Evolutionary conservation across 2,797 vertebrate genomes (phyloP).

Genomic region (Odontamblyopus rebecca): DNA sequence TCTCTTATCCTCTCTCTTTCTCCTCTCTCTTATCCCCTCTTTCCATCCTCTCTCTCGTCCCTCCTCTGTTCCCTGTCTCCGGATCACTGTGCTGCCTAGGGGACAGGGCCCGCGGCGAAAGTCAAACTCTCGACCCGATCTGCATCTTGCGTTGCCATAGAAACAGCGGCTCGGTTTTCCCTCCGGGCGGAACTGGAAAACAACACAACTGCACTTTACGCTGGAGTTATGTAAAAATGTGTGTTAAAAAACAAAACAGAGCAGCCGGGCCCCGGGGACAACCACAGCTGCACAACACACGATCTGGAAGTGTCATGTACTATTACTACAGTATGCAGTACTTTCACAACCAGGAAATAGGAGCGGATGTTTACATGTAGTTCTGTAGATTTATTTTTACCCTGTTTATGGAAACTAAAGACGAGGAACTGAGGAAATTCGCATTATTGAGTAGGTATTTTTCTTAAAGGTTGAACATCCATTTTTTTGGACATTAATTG

Average conservation of each 20-base stretch:
- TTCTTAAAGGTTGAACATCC: too few species aligned
- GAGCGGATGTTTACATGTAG: neutral
- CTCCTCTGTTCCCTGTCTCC: conserved; percentile 14
- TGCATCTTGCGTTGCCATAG: conserved; percentile 62
- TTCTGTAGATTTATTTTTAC: too few species aligned
- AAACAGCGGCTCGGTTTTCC: conserved; percentile 19
- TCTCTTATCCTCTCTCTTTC: too few species aligned
- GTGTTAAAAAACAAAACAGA: conserved; percentile 22
- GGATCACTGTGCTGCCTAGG: conserved; percentile 50
- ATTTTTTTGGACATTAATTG: too few species aligned
- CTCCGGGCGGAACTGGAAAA: conserved; percentile 43
- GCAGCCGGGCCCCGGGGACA: conserved; percentile 23
- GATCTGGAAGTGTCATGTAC: conserved; percentile 9
- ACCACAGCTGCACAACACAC: conserved; percentile 12
- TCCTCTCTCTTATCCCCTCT: neutral
- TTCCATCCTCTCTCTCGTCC: neutral
- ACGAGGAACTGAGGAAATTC: too few species aligned
- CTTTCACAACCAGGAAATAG: neutral
- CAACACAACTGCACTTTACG: conserved; percentile 35
- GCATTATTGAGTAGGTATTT: too few species aligned
- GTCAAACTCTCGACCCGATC: conserved; percentile 53
- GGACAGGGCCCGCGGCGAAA: conserved; percentile 50
- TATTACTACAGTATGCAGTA: neutral
- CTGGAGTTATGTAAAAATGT: conserved; percentile 23
- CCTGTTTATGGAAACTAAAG: too few species aligned